Percentiles rank a stretch among this genome's conserved stretches.
phyloP scores from a whole-genome alignment of 2,113 vertebrate genomes.

The Pardalotus punctatus region DNA sequence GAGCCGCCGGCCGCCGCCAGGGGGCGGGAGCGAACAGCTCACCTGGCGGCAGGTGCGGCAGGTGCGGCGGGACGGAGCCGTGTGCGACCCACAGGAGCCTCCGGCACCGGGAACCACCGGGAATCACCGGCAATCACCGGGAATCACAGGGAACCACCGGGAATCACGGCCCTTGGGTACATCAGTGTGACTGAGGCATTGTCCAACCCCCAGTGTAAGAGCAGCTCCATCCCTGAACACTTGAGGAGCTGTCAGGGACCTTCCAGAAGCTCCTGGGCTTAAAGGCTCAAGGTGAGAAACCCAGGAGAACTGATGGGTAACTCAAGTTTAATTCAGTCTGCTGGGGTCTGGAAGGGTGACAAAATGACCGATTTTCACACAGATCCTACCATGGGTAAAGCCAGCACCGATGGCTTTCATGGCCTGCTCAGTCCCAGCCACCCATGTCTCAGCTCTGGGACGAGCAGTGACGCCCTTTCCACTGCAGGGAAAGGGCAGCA shows the following conservation, averaged over 20 bases:
- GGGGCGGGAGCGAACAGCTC: not conserved
- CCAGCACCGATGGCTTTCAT: accelerated
- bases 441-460: accelerated
- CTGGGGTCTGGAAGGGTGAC: not conserved
- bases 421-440: too few species aligned
- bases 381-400: not conserved
- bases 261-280: not conserved
- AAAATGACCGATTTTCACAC: not conserved
- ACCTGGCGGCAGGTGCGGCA: not conserved
- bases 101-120: too few species aligned
- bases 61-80: not conserved
- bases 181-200: accelerated
- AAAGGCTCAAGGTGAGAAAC: not conserved
- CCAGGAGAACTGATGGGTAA: accelerated
- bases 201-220: accelerated
- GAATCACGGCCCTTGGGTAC: accelerated
- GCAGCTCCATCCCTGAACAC: not conserved
- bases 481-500: not conserved
- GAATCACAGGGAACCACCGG: too few species aligned
- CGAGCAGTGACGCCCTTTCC: not conserved
- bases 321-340: not conserved
- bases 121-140: too few species aligned
- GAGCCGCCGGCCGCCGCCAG: not conserved
- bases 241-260: not conserved
- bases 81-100: too few species aligned